Conservation (phyloP, 2,888 invertebrate species). For the Apamea anceps region DNA sequence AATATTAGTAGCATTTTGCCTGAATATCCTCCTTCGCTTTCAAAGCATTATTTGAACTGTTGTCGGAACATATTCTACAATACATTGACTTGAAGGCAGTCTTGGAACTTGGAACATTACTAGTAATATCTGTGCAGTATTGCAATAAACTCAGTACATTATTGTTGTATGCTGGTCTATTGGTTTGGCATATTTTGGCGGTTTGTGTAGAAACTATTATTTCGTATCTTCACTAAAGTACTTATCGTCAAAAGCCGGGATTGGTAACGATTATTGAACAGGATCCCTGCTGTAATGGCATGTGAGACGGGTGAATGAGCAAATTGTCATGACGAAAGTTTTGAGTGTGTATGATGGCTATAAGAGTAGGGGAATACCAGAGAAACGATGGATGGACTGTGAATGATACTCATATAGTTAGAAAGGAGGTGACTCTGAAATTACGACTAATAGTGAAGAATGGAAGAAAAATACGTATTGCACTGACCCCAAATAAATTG, state of each 20-base stretch:
- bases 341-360: too few relatives aligned
- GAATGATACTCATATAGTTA: too few relatives aligned
- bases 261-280: background rate
- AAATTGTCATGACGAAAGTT: too few relatives aligned
- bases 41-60: background rate
- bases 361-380: too few relatives aligned
- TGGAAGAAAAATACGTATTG: too few relatives aligned
- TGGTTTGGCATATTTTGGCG: conserved; percentile 17
- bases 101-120: conserved; percentile 31
- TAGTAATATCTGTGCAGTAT: conserved; percentile 20
- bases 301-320: too few relatives aligned
- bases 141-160: conserved; percentile 34
- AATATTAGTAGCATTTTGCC: background rate
- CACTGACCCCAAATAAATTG: too few relatives aligned
- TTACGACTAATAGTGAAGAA: too few relatives aligned
- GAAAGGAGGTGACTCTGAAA: too few relatives aligned
- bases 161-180: conserved; percentile 15
- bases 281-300: background rate
- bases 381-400: too few relatives aligned
- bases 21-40: background rate
- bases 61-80: conserved; percentile 13
- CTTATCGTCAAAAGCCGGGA: background rate
- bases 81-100: conserved; percentile 27
- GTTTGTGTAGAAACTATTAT: background rate
- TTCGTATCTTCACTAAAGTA: background rate